Conservation (phyloP, 2,113 vertebrate species). For the Coturnix japonica region DNA sequence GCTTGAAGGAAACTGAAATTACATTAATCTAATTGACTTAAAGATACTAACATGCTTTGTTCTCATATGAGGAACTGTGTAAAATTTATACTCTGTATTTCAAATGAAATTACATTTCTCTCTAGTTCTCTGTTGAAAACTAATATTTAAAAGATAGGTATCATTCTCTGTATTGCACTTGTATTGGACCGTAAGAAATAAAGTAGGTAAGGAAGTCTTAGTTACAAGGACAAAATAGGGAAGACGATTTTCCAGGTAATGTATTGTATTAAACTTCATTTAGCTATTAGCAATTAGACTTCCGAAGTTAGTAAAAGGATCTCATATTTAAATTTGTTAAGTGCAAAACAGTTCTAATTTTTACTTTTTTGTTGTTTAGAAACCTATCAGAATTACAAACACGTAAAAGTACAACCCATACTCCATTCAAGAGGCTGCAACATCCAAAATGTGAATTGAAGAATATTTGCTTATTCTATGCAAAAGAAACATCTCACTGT, state of each 20-base stretch:
- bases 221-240: not conserved
- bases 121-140: not conserved
- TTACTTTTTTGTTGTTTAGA: not conserved
- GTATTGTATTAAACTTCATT: not conserved
- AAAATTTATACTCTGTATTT: not conserved
- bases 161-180: not conserved
- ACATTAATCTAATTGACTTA: not conserved
- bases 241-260: not conserved
- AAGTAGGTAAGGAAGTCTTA: not conserved
- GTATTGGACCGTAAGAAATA: not conserved
- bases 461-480: not conserved
- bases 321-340: not conserved
- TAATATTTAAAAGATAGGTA: not conserved
- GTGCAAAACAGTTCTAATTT: not conserved
- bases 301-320: not conserved
- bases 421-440: not conserved
- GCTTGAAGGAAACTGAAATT: not conserved
- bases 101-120: not conserved
- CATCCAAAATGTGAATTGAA: not conserved
- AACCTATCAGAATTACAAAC: not conserved
- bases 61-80: not conserved
- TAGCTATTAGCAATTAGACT: not conserved
- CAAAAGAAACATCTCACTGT: not conserved
- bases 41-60: not conserved
- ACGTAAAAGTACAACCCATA: not conserved